Conservation (phyloP, 2,888 invertebrate species). For the Thymelicus lineola region DNA sequence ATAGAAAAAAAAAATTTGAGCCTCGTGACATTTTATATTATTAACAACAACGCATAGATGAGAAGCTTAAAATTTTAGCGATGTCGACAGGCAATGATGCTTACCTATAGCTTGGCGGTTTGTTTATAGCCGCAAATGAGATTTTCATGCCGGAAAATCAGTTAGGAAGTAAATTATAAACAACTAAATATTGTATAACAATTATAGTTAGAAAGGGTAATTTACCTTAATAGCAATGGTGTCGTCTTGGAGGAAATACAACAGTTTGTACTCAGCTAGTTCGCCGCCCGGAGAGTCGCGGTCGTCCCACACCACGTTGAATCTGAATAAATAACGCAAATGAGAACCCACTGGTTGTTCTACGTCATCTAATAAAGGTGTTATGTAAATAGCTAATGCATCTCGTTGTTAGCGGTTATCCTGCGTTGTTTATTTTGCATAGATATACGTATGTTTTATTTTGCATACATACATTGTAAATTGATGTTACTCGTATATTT, state of each 20-base stretch:
- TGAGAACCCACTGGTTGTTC: constrained; percentile 4
- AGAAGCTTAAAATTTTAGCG: no score
- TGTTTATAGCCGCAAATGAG: no score
- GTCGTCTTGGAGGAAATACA: constrained; percentile 93
- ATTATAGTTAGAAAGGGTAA: constrained; percentile 67
- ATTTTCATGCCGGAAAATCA: no score
- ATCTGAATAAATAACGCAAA: constrained; percentile 66
- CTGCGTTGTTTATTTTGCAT: neutral
- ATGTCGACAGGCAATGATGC: no score
- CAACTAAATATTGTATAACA: no score
- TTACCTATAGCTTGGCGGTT: no score
- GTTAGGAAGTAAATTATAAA: neutral
- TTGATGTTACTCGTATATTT: neutral
- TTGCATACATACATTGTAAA: neutral
- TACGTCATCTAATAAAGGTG: neutral
- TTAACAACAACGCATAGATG: no score
- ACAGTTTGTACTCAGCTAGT: constrained; percentile 87
- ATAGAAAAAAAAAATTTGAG: no score
- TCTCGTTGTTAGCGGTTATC: neutral
- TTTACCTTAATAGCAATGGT: constrained; percentile 89
- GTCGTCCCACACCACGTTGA: constrained; percentile 89
- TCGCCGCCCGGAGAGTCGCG: constrained; percentile 85
- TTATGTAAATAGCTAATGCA: neutral
- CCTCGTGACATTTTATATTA: no score
- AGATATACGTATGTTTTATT: neutral